Conservation (phyloP, 2,888 invertebrate species). For the Scrobipalpa atriplicella region DNA sequence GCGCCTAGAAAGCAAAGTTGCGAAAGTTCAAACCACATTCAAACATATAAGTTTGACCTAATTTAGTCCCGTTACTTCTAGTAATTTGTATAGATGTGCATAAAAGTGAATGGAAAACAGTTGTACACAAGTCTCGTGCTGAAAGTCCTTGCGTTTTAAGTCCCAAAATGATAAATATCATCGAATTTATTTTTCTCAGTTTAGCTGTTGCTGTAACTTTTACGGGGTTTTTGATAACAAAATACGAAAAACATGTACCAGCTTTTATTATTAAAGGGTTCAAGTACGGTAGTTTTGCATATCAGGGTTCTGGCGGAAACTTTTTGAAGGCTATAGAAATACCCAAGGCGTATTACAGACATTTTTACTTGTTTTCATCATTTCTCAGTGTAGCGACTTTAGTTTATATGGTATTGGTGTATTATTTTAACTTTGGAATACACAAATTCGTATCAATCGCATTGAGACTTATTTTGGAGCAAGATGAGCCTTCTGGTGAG, state of each 20-base stretch:
- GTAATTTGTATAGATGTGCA: neutral
- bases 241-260: conserved; percentile 86
- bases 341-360: conserved; percentile 91
- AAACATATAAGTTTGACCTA: conserved; percentile 14
- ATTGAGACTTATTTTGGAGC: conserved; percentile 74
- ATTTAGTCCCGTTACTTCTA: conserved; percentile 22
- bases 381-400: conserved; percentile 79
- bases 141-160: neutral
- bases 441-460: conserved; percentile 72
- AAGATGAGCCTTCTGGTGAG: conserved; percentile 79
- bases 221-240: conserved; percentile 84
- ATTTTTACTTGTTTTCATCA: conserved; percentile 90
- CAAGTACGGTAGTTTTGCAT: conserved; percentile 89
- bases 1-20: no score
- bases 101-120: neutral
- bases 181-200: conserved; percentile 71
- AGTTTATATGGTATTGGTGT: conserved; percentile 74
- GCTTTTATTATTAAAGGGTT: conserved; percentile 84
- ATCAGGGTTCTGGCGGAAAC: conserved; percentile 76
- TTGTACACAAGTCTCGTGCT: neutral
- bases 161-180: conserved; percentile 61
- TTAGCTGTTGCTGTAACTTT: conserved; percentile 74
- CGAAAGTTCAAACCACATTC: neutral
- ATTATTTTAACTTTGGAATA: conserved; percentile 71
- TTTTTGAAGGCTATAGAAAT: conserved; percentile 83